Base-by-base conservation (phyloP, 2,113 vertebrate genomes). In the Scolopax mira region DNA sequence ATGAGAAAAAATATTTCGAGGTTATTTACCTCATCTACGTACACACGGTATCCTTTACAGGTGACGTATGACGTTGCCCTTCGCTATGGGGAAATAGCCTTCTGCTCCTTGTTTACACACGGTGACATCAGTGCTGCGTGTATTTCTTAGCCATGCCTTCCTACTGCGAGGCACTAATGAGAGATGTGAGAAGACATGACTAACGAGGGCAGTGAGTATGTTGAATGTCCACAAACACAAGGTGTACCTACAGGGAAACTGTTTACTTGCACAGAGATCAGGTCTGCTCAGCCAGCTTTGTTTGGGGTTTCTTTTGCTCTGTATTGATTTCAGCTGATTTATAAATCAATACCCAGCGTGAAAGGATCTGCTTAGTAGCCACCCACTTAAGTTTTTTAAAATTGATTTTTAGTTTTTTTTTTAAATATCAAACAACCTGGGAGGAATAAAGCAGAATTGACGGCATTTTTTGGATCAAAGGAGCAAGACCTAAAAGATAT, bases 101-200 rank as follows among this genome's bases (percentile, higher is more conserved):
- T 37, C 37, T 52, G 79, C 85, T 94, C 73, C 54, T 39, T 93
- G 69, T 93, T 90, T 87, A 86, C 84, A 30, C 0, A 2, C 80
- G 35, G n/a, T 96, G 92, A 81, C 90, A 80, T 84, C 90, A 86
- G 49, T 1, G 17, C 14, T 42, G 52, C 5, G 9, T 70, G 72
- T 25, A 12, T 87, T 92, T 71, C 77, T 61, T 1, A 81, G 83
- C 66, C 2, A 1, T 23, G 65, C 5, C 0, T 39, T 81, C 84
- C 86, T 89, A 6, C 82, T 85, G 85, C 39, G 33, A 81, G 65
- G 83, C 2, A 58, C 57, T 89, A 82, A 79, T 81, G 73, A 85
- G 85, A 79, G 30, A 49, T 6, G 28, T 71, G 80, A 90, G 96
- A 90, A 94, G 93, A 69, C 60, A 71, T 93, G 93, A 97, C 33